Conservation (phyloP, 2,797 vertebrate genomes). For the Malacoraja senta region DNA sequence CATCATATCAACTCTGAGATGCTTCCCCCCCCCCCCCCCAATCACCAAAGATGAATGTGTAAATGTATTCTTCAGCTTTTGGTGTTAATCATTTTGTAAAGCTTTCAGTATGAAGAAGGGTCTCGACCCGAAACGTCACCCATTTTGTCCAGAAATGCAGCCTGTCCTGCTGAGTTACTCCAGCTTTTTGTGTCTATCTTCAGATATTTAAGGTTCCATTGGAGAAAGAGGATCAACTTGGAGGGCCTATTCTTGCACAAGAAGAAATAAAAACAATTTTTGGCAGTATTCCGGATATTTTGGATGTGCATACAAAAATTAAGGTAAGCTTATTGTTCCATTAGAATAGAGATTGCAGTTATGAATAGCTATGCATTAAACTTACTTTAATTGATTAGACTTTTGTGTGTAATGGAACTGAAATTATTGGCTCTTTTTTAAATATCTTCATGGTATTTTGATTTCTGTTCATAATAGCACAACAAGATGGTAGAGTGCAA, state of each 20-base stretch:
- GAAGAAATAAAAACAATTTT: constrained; percentile 98
- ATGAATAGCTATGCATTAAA: background rate
- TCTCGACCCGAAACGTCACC: no score
- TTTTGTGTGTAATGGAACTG: background rate
- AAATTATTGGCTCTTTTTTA: background rate
- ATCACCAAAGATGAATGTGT: background rate
- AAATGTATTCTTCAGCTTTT: no score
- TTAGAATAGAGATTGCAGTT: background rate
- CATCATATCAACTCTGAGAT: no score
- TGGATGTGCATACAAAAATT: constrained; percentile 89
- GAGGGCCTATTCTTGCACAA: constrained; percentile 87
- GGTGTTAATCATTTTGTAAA: background rate
- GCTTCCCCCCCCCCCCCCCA: no score
- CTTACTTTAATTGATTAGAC: background rate
- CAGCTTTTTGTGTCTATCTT: no score
- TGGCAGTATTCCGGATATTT: constrained; percentile 94
- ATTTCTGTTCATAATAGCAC: no score
- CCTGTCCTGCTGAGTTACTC: no score
- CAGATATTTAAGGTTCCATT: constrained; percentile 80
- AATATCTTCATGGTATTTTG: no score
- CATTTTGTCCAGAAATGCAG: no score
- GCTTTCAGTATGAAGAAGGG: constrained; percentile 52
- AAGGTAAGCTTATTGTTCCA: constrained; percentile 62
- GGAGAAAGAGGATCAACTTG: constrained; percentile 89
- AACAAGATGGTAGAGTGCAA: no score